phyloP scores from a whole-genome alignment of 2,888 invertebrate genomes.

The Tubulanus polymorphus region DNA sequence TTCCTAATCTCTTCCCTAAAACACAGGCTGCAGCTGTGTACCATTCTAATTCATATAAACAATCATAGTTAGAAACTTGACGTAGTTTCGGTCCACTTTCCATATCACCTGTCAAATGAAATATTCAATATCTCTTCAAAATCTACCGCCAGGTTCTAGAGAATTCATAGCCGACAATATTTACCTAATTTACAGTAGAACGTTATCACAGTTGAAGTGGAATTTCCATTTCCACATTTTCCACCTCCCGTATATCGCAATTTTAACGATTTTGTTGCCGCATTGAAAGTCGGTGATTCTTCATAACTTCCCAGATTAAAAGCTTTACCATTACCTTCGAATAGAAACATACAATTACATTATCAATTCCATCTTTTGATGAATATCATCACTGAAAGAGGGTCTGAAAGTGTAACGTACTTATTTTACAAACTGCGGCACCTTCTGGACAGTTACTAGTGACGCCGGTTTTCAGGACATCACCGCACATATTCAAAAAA shows the following conservation, averaged over 20 bases:
- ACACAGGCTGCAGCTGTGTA: slow-evolving; percentile 47
- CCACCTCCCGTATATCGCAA: slow-evolving; percentile 34
- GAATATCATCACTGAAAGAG: too few species aligned
- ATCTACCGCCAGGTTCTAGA: too few species aligned
- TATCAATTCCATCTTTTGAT: too few species aligned
- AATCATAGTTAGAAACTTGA: slow-evolving; percentile 29
- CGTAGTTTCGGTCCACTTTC: slow-evolving; percentile 35
- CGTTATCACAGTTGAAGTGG: slow-evolving; percentile 27
- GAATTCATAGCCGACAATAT: too few species aligned
- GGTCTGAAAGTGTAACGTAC: slow-evolving; percentile 18
- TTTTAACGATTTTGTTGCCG: slow-evolving; percentile 22
- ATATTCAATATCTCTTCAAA: too few species aligned
- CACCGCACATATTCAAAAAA: slow-evolving; percentile 34
- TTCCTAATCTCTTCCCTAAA: slow-evolving; percentile 25
- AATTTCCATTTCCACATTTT: slow-evolving; percentile 20
- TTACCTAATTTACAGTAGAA: slow-evolving; percentile 42
- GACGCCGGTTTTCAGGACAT: slow-evolving; percentile 16
- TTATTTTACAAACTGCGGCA: slow-evolving; percentile 31
- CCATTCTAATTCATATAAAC: slow-evolving; percentile 48
- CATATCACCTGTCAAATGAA: slow-evolving; percentile 37
- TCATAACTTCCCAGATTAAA: slow-evolving; percentile 30
- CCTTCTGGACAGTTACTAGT: slow-evolving; percentile 30
- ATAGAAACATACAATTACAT: slow-evolving; percentile 1
- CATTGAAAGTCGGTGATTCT: slow-evolving; percentile 23
- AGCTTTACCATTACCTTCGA: slow-evolving; percentile 15